Base-by-base conservation (phyloP, 2,888 invertebrate genomes). In the Macrophya alboannulata region DNA sequence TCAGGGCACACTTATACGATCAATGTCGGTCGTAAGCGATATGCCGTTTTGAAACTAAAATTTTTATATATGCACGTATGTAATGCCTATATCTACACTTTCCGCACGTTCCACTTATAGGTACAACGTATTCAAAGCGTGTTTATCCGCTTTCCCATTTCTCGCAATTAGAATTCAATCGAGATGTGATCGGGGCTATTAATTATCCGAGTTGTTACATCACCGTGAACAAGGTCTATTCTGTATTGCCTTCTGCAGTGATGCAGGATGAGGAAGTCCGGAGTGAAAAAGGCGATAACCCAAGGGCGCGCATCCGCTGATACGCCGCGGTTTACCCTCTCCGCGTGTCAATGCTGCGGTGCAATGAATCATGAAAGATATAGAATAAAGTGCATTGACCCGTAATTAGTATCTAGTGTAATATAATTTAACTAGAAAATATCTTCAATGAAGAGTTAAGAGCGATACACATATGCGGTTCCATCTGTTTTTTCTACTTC, bases 261-360 rank as follows among this genome's bases (percentile, higher is more conserved):
- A n/a, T n/a, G 45, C n/a, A 45, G 74, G 43, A 43, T n/a, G 74
- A 74, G 74, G 74, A 74, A 74, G 74, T 74, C 25, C 45, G 68
- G 37, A 68, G 15, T 37, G 17, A 68, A 68, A 84, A 85, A 86
- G 51, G 86, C 59, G 89, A 89, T 90, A 89, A 90, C 87, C 88
- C 87, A n/a, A 68, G 51, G 77, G 55, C 84, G 82, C 72, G 84
- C 86, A 87, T 87, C 86, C 88, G 84, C 43, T 71, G 89, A 89
- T 89, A 90, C 65, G 76, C 83, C 65, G 76, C 83, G 15, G 17
- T 17, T 81, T 31, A 43, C 40, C 62, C 40, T 31, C 81, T 62
- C 59, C 55, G 40, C 37, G 15, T 43, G 81, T 43, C 62, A 51
- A 40, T n/a, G 62, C 17, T 43, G 21, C 12, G 45, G 25, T 10